phyloP scores from a whole-genome alignment of 2,797 vertebrate species.

The Enteromius thamalakanensis region DNA sequence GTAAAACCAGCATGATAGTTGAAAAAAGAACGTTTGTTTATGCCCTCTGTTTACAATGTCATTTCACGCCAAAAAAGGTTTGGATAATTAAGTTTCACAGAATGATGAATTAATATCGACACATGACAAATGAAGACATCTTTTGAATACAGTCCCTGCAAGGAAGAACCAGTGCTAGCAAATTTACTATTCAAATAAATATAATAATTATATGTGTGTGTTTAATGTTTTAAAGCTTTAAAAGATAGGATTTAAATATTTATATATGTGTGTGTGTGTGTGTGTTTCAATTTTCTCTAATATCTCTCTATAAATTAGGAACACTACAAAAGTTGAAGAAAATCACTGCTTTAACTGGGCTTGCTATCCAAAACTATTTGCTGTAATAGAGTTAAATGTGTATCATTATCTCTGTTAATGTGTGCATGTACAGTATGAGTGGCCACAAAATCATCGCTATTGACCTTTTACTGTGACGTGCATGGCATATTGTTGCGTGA shows the following conservation, averaged over 20 bases:
- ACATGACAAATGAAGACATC: background rate
- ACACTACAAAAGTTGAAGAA: background rate
- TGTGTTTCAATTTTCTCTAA: too few relatives aligned
- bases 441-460: conserved; percentile 61
- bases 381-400: conserved; percentile 38
- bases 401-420: conserved; percentile 56
- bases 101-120: background rate
- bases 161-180: background rate
- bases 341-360: background rate
- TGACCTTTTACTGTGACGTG: conserved; percentile 66
- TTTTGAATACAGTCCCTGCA: background rate
- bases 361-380: conserved; percentile 2
- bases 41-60: conserved; percentile 12
- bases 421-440: conserved; percentile 46
- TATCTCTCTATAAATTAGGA: too few relatives aligned
- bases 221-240: too few relatives aligned
- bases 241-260: too few relatives aligned
- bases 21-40: conserved; percentile 17
- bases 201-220: background rate
- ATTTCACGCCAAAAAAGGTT: background rate
- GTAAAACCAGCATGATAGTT: conserved; percentile 18
- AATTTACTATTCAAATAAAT: background rate
- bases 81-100: background rate
- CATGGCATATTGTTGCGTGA: conserved; percentile 60
- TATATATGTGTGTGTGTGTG: rapidly evolving